phyloP scores from a whole-genome alignment of 92 coral and sea anemone genomes.

The Parazoanthus atlanticus region DNA sequence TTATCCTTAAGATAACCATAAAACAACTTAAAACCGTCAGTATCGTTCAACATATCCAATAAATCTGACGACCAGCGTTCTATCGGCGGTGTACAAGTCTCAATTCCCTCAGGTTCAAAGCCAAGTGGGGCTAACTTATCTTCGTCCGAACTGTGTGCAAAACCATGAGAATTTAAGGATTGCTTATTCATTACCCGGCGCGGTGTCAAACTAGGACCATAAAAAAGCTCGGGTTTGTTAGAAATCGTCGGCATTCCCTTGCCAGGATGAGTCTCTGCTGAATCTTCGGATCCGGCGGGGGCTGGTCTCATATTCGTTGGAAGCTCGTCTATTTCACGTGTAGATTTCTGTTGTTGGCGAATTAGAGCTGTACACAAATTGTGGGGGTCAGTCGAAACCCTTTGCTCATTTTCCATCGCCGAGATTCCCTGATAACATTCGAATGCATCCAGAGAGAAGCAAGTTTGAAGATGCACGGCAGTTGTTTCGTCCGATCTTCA shows the following conservation, averaged over 20 bases:
- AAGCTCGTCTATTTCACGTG: constrained; percentile 87
- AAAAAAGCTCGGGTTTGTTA: constrained; percentile 54
- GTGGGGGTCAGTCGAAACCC: constrained; percentile 45
- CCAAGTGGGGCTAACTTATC: constrained; percentile 91
- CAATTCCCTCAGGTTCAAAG: constrained; percentile 99
- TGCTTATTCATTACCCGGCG: constrained; percentile 75
- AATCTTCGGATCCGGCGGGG: constrained; percentile 94
- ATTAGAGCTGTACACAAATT: constrained; percentile 50
- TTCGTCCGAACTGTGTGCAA: constrained; percentile 71
- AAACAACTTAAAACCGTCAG: constrained; percentile 74
- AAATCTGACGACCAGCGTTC: constrained; percentile 83
- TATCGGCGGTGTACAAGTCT: constrained; percentile 81
- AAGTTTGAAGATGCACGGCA: constrained; percentile 66
- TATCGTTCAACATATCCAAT: constrained; percentile 74
- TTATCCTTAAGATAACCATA: constrained; percentile 80
- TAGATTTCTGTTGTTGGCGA: constrained; percentile 68
- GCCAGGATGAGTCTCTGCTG: constrained; percentile 72
- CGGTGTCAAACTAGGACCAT: constrained; percentile 79
- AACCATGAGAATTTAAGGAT: constrained; percentile 59
- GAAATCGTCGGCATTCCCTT: constrained; percentile 58
- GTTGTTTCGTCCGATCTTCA: constrained; percentile 79
- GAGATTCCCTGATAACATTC: constrained; percentile 51
- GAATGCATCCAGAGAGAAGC: constrained; percentile 75
- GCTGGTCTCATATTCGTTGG: constrained; percentile 85
- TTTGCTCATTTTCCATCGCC: constrained; percentile 73